Conservation (phyloP, 2,888 invertebrate species). For the Onthophagus sagittarius region DNA sequence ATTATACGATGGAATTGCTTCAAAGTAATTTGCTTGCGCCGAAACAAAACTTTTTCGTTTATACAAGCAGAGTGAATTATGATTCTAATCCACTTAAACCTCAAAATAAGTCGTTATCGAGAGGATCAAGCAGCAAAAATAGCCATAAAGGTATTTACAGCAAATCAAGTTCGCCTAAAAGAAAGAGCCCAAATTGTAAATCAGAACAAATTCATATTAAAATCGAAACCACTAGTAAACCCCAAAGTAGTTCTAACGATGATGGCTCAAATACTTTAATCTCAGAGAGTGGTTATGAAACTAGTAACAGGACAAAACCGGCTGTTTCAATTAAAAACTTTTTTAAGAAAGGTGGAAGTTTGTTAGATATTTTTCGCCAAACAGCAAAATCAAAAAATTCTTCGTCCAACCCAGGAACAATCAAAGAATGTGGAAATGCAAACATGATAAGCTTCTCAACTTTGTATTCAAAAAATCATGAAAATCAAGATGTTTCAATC, state of each 20-base stretch:
- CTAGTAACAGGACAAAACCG: conserved; percentile 23
- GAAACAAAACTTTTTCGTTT: conserved; percentile 19
- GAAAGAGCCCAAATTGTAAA: not conserved
- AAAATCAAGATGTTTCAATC: not conserved
- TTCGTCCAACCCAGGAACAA: not conserved
- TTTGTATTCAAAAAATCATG: conserved; percentile 12
- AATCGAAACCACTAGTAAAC: not conserved
- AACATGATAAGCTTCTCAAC: conserved; percentile 17
- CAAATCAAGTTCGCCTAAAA: not conserved
- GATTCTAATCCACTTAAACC: not conserved
- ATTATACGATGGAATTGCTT: conserved; percentile 5
- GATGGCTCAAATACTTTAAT: conserved; percentile 20
- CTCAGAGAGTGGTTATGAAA: conserved; percentile 31
- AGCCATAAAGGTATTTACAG: not conserved
- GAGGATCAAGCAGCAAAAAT: not conserved
- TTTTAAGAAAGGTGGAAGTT: conserved; percentile 28
- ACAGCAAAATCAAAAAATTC: not conserved
- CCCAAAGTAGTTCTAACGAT: conserved; percentile 4
- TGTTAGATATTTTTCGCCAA: conserved; percentile 27
- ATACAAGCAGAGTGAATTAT: conserved; percentile 20
- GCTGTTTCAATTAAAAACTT: conserved; percentile 27
- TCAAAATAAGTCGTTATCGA: too few species aligned
- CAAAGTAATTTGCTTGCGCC: not conserved
- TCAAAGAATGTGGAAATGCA: not conserved
- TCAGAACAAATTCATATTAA: not conserved